Percentiles rank a stretch among this genome's conserved stretches.
Evolutionary conservation across 2,797 vertebrate species (phyloP).

Genomic region (Apogon hyalosoma): DNA sequence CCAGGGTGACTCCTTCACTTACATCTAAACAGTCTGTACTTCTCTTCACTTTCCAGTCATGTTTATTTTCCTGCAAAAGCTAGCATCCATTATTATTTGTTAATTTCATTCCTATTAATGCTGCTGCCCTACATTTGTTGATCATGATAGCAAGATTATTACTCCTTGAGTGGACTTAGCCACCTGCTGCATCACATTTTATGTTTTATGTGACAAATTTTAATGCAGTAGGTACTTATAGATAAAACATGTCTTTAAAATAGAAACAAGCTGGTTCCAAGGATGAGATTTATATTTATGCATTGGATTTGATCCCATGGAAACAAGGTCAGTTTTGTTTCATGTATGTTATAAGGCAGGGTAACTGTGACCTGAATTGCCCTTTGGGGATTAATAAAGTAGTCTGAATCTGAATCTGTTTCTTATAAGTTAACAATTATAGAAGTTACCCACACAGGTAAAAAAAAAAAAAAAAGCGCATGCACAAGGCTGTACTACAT

Average conservation of each 20-base stretch:
- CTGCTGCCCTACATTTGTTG: conserved; percentile 21
- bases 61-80: conserved; percentile 10
- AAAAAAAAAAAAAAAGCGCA: not conserved
- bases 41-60: conserved; percentile 17
- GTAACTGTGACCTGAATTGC: too few relatives aligned
- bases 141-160: not conserved
- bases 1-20: conserved; percentile 53
- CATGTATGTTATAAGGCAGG: too few relatives aligned
- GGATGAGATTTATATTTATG: not conserved
- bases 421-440: too few relatives aligned
- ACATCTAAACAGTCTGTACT: conserved; percentile 41
- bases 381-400: too few relatives aligned
- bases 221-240: not conserved
- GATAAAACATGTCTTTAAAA: conserved; percentile 1
- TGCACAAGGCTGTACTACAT: not conserved
- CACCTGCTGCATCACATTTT: not conserved
- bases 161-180: not conserved
- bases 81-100: conserved; percentile 53
- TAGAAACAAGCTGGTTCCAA: not conserved
- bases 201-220: not conserved
- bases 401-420: too few relatives aligned
- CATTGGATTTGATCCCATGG: conserved; percentile 15
- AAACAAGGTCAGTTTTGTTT: not conserved
- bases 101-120: conserved; percentile 40
- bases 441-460: not conserved